Base-by-base conservation (phyloP, 2,888 invertebrate species). In the Philereme transversata region DNA sequence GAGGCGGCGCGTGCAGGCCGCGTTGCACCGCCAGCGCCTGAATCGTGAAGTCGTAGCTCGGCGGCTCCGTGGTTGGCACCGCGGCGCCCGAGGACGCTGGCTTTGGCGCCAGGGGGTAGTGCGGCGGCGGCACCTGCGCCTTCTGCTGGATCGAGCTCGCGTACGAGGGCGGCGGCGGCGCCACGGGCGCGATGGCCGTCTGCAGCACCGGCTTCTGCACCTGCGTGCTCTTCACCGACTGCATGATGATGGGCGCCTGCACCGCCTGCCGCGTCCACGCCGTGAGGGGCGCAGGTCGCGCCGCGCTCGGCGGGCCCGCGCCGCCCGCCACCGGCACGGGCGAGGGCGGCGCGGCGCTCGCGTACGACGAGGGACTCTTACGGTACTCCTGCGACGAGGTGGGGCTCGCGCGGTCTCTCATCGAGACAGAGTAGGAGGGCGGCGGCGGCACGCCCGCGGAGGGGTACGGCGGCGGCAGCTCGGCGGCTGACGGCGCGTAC, bases 161-260 rank as follows among this genome's bases (percentile, higher is more conserved):
- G 79, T 97, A 97, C 4, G 96, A 97, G 0, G 97, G 97, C 45
- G 97, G 97, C 51, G 97, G 94, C 4, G 97, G 97, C 9, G 96
- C 95, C 35, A 96, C 95, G 1, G 98, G 98, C n/a, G 97, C 98
- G 51, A 98, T 97, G 7, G 99, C 99, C 10, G 98, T 99, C 88
- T 99, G 99, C 68, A 98, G 91, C 36, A 98, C 95, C 0, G 99
- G 99, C 83, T 98, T 99, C 81, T 98, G 98, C 44, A 98, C 98
- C 86, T 98, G 98, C 11, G 98, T 98, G 90, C 98, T 98, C 84
- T 97, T 97, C 11, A 99, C 99, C 38, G 98, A 97, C 84, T 98
- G 98, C 98, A 98, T 99, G 67, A 99, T 98, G 69, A 99, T 97
- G 5, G 98, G 98, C 51, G 97, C 96, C 78, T 98, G 98, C 22